Evolutionary conservation across 2,888 invertebrate species (phyloP).

Genomic region (Tachina lurida): DNA sequence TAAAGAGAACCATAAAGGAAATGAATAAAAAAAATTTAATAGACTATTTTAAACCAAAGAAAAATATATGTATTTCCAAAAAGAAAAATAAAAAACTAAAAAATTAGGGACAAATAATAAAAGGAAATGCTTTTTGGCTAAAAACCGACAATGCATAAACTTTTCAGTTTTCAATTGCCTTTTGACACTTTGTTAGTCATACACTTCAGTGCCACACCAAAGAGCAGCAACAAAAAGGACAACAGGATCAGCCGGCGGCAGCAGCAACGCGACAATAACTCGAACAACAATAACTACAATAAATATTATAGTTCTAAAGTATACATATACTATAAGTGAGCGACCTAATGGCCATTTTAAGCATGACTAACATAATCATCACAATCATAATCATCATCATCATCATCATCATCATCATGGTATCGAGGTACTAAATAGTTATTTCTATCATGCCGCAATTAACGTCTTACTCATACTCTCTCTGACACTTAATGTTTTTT

Average conservation of each 20-base stretch:
- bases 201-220: conserved; percentile 55
- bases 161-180: conserved; percentile 69
- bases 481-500: conserved; percentile 17
- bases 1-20: conserved; percentile 13
- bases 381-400: conserved; percentile 27
- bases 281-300: conserved; percentile 22
- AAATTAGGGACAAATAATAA: conserved; percentile 47
- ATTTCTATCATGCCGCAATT: conserved; percentile 50
- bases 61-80: background rate
- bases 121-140: conserved; percentile 63
- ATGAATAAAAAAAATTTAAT: conserved; percentile 42
- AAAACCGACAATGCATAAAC: conserved; percentile 68
- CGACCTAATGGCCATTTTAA: conserved; percentile 65
- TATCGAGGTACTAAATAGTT: conserved; percentile 66
- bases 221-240: conserved; percentile 14
- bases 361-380: conserved; percentile 55
- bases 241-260: conserved; percentile 28
- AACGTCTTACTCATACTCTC: conserved; percentile 19
- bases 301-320: conserved; percentile 39
- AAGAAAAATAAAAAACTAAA: background rate
- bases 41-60: conserved; percentile 28
- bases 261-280: conserved; percentile 27
- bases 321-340: conserved; percentile 59
- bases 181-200: conserved; percentile 67
- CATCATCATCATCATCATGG: conserved; percentile 22